A percentile compares a stretch with the other conserved stretches of the same genome.
phyloP scores from a whole-genome alignment of 1,140 invertebrate genomes.

The Lordiphosa clarofinis region DNA sequence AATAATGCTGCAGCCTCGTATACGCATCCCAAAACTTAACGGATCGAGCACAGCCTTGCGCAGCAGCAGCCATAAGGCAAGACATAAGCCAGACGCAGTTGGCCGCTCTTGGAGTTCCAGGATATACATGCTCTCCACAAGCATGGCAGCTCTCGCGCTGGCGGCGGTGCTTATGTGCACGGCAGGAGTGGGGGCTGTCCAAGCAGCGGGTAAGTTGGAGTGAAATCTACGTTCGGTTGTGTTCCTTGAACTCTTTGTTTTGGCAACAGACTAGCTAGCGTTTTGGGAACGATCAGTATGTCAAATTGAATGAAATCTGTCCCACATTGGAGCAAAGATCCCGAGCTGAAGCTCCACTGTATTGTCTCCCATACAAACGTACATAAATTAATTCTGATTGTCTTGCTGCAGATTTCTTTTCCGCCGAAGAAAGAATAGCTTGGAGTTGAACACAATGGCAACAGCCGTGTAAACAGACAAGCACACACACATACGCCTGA shows the following conservation, averaged over 20 bases:
- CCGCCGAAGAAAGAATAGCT: constrained; percentile 11
- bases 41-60: neutral
- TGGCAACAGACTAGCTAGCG: neutral
- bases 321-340: no score
- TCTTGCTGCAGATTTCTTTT: constrained; percentile 16
- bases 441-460: constrained; percentile 3
- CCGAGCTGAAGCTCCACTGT: no score
- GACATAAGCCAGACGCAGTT: no score
- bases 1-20: constrained; percentile 3
- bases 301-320: no score
- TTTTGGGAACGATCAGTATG: no score
- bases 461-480: neutral
- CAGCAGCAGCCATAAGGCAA: neutral
- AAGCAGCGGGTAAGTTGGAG: constrained; percentile 16
- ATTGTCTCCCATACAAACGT: neutral
- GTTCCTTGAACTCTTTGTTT: neutral
- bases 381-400: constrained; percentile 14
- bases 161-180: constrained; percentile 7
- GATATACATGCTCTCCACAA: no score
- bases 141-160: neutral
- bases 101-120: no score
- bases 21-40: neutral
- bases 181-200: constrained; percentile 1
- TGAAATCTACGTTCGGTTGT: neutral
- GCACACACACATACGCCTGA: neutral